Evolutionary conservation across 1,140 invertebrate genomes (phyloP), one percentile per base, ranked within the genome.

Genomic region (Campoletis sonorensis): DNA sequence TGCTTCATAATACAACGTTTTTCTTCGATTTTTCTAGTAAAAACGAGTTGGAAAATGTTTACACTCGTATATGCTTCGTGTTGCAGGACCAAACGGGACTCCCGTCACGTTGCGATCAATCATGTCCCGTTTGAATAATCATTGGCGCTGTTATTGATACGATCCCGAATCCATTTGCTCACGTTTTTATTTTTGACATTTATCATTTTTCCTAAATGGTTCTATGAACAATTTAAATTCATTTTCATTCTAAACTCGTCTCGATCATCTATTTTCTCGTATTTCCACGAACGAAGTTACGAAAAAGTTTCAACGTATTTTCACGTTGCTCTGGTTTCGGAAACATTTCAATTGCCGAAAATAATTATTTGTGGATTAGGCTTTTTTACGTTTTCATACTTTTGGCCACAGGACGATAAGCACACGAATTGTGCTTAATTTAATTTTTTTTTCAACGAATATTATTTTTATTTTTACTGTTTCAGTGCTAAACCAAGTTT

Each of bases 401-500:
- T 33, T n/a, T n/a, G n/a, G n/a, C n/a, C n/a, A n/a, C n/a, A n/a
- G n/a, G n/a, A n/a, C n/a, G n/a, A n/a, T n/a, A n/a, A n/a, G n/a
- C n/a, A n/a, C n/a, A n/a, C n/a, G n/a, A n/a, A 33, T 33, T 33
- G 30, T 33, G 30, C 2, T 33, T 33, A 33, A 4, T 45, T 1
- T 45, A 45, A 45, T 67, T 26, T 7, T 67, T 15, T 3, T 4
- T 1, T 5, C 1, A 4, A 67, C 23, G 21, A 78, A 16, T 30
- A 76, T 81, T n/a, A 68, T 81, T 82, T 73, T 58, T 15, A 71
- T 86, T 67, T 68, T 85, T n/a, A n/a, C n/a, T 81, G 4, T 91
- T 89, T n/a, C 85, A 92, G 91, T 64, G 89, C 89, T 75, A 92
- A 91, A 75, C 87, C 88, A 75, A 90, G 90, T 81, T 76, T 91